phyloP scores from a whole-genome alignment of 2,113 vertebrate genomes.

The Oreochromis tanganicae region DNA sequence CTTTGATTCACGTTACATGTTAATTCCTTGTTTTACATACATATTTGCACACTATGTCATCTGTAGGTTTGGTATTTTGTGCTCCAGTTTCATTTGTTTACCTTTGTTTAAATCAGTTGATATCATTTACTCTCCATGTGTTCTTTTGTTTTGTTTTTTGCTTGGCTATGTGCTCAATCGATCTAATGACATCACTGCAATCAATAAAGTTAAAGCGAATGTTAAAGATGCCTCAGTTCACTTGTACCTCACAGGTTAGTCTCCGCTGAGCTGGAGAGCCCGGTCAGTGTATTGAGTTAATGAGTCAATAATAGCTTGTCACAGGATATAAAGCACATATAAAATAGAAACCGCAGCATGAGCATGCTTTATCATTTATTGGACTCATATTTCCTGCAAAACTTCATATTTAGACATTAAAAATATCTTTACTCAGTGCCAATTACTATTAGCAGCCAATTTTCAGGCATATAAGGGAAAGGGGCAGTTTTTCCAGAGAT shows the following conservation, averaged over 20 bases:
- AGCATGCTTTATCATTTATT: neutral
- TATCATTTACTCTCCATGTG: neutral
- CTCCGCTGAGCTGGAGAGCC: neutral
- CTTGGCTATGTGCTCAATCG: neutral
- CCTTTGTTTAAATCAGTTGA: neutral
- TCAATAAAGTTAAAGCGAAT: slow-evolving; percentile 4
- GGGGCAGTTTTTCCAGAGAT: neutral
- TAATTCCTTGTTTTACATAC: neutral
- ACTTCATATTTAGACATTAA: neutral
- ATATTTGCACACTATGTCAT: neutral
- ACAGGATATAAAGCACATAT: neutral
- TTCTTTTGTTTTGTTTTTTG: neutral
- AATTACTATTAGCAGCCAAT: neutral
- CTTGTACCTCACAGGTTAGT: neutral
- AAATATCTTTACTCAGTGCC: neutral
- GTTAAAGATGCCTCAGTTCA: neutral
- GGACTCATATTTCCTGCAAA: neutral
- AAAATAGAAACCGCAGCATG: neutral
- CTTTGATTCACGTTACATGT: neutral
- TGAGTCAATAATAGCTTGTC: neutral
- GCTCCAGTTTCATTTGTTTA: neutral
- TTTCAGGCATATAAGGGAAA: neutral
- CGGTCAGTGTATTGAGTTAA: neutral
- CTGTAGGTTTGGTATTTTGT: neutral
- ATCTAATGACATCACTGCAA: neutral